Percentiles rank a stretch among this genome's conserved stretches.
Evolutionary conservation across 2,888 invertebrate genomes (phyloP).

Genomic region (Latrodectus hesperus): DNA sequence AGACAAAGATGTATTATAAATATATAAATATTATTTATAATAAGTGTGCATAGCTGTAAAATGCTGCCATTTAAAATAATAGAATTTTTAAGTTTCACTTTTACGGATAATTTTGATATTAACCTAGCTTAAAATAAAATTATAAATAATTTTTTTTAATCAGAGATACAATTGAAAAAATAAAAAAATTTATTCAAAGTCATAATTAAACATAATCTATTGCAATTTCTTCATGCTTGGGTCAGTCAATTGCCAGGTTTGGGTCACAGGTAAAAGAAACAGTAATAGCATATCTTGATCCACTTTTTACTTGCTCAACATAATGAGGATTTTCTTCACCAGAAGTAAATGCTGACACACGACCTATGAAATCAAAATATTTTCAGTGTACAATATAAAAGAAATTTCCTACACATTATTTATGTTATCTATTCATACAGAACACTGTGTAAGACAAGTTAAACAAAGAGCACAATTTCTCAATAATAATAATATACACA

Average conservation of each 20-base stretch:
- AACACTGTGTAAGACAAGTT: too few relatives aligned
- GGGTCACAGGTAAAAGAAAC: conserved; percentile 90
- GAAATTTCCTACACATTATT: too few relatives aligned
- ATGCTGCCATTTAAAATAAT: too few relatives aligned
- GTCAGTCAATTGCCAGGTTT: conserved; percentile 81
- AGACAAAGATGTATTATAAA: too few relatives aligned
- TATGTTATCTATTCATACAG: too few relatives aligned
- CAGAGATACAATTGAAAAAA: background rate
- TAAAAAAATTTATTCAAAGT: conserved; percentile 19
- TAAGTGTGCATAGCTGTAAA: too few relatives aligned
- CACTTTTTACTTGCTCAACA: conserved; percentile 86
- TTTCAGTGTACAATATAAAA: too few relatives aligned
- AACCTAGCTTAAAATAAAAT: background rate
- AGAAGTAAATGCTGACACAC: conserved; percentile 89
- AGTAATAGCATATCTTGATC: conserved; percentile 87
- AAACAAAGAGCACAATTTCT: too few relatives aligned
- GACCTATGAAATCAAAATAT: conserved; percentile 76
- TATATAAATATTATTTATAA: too few relatives aligned
- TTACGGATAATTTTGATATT: too few relatives aligned
- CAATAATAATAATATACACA: too few relatives aligned
- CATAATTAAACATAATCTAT: background rate
- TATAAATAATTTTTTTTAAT: background rate
- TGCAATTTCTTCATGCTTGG: conserved; percentile 73
- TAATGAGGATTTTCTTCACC: conserved; percentile 89
- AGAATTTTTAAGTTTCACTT: too few relatives aligned